Evolutionary conservation across 2,113 vertebrate genomes (phyloP).

Genomic region (Lathamus discolor): DNA sequence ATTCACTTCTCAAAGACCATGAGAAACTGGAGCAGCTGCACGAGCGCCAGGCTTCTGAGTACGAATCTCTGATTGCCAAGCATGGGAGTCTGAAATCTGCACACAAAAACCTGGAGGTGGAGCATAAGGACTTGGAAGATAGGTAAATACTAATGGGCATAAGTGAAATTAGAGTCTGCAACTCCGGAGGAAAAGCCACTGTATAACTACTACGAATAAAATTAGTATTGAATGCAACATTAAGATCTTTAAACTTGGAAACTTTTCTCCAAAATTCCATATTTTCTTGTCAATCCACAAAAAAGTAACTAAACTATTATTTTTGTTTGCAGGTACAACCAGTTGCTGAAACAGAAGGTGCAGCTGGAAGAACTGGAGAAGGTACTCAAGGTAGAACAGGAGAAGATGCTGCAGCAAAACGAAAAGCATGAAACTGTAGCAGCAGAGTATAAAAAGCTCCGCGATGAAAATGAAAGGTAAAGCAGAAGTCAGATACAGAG

Average conservation of each 20-base stretch:
- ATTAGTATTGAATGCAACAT: not conserved
- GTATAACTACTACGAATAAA: not conserved
- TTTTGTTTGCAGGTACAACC: slow-evolving; percentile 84
- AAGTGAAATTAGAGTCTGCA: not conserved
- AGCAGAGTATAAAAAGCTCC: slow-evolving; percentile 85
- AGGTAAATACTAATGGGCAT: slow-evolving; percentile 73
- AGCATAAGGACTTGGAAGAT: slow-evolving; percentile 94
- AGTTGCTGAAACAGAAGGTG: slow-evolving; percentile 90
- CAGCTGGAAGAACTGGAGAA: slow-evolving; percentile 94
- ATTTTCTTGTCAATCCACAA: not conserved
- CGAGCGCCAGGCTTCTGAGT: slow-evolving; percentile 90
- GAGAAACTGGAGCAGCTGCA: slow-evolving; percentile 94
- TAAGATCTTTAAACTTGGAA: not conserved
- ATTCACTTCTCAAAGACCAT: slow-evolving; percentile 91
- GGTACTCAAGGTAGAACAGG: slow-evolving; percentile 87
- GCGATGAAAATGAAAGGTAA: slow-evolving; percentile 92
- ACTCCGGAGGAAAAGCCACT: not conserved
- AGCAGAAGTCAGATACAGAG: not conserved
- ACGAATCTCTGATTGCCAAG: slow-evolving; percentile 90
- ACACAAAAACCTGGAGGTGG: slow-evolving; percentile 92
- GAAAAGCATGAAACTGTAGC: slow-evolving; percentile 85
- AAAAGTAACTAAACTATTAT: not conserved
- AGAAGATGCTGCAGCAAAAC: slow-evolving; percentile 90
- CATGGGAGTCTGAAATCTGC: slow-evolving; percentile 90
- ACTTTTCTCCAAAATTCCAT: not conserved